These are phyloP conservation scores for Arion vulgaris DNA, from an alignment of 1,140 invertebrate genomes.

Conservation along the genomic window DNA sequence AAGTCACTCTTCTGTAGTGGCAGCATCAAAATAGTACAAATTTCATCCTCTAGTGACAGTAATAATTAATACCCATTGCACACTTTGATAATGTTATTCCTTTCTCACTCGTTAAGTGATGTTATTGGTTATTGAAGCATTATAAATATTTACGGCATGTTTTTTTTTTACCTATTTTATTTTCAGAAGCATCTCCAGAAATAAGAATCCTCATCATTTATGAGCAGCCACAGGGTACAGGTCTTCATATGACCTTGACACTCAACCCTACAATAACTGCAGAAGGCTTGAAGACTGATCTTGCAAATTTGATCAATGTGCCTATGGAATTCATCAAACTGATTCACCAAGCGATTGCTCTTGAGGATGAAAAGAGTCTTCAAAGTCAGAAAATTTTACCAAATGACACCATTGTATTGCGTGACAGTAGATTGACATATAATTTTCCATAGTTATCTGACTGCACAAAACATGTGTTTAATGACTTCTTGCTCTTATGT, in stretches of 20 bases:
- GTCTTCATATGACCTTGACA: conserved; percentile 5
- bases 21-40: too few relatives aligned
- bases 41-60: too few relatives aligned
- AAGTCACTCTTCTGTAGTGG: too few relatives aligned
- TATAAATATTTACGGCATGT: not conserved
- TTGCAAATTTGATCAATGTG: not conserved
- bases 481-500: not conserved
- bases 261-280: not conserved
- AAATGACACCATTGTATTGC: not conserved
- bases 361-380: not conserved
- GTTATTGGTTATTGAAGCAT: not conserved
- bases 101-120: not conserved
- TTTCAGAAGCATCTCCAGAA: conserved; percentile 4
- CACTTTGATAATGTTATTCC: not conserved
- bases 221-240: conserved; percentile 1
- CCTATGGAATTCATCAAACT: not conserved
- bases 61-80: not conserved
- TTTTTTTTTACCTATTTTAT: too few relatives aligned
- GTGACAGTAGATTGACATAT: not conserved
- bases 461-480: not conserved
- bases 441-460: not conserved
- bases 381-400: not conserved
- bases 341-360: not conserved
- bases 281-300: not conserved
- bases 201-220: not conserved